These are phyloP conservation scores for Sebastes alutus DNA, from an alignment of 2,797 vertebrate genomes.

Conservation along the genomic window DNA sequence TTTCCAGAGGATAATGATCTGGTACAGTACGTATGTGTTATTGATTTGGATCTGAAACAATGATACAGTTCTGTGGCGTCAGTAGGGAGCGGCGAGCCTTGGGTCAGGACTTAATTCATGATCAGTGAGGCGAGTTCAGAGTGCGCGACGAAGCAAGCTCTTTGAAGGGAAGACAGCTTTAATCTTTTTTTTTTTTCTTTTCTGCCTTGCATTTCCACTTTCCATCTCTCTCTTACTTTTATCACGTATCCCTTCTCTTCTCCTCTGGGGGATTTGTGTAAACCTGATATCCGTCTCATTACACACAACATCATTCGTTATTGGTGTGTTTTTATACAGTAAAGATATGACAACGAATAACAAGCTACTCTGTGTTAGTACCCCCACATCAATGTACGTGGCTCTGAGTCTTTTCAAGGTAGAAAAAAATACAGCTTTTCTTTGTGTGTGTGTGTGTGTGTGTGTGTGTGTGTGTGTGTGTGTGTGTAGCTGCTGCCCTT, in stretches of 20 bases:
- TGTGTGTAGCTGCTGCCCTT: neutral
- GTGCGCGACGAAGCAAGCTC: constrained; percentile 8
- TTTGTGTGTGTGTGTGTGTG: neutral
- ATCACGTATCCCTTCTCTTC: neutral
- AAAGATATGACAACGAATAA: constrained; percentile 4
- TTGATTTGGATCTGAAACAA: constrained; percentile 17
- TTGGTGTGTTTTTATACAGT: neutral
- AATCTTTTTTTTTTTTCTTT: constrained; percentile 14
- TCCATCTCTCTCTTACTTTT: neutral
- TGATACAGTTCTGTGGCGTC: neutral
- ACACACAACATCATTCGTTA: constrained; percentile 24
- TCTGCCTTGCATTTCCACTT: neutral
- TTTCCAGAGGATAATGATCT: neutral
- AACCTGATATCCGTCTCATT: constrained; percentile 28
- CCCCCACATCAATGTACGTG: neutral
- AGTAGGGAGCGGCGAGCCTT: neutral
- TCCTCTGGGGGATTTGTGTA: constrained; percentile 2
- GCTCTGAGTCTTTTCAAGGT: neutral
- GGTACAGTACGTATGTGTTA: neutral
- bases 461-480: neutral
- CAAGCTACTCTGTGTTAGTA: neutral
- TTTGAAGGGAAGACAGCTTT: constrained; percentile 45
- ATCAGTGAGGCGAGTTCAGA: constrained; percentile 17
- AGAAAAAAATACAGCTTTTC: neutral
- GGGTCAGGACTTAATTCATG: constrained; percentile 13